These are phyloP conservation scores for Neosilurus hyrtlii DNA, from an alignment of 2,797 vertebrate genomes.

Conservation along the genomic window DNA sequence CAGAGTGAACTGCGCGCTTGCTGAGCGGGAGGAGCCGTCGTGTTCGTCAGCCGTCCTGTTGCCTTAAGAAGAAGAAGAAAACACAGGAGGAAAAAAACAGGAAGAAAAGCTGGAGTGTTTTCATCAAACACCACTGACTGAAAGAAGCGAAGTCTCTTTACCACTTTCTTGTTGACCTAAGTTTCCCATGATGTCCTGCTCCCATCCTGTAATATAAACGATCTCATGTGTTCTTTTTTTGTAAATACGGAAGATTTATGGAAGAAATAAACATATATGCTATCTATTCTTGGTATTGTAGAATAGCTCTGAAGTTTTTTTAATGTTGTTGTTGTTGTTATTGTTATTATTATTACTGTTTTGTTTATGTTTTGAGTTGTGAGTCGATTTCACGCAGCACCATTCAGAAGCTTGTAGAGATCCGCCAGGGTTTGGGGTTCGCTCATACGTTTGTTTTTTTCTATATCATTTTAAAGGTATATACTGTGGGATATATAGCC, in stretches of 20 bases:
- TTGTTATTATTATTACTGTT: background rate
- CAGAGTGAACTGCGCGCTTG: background rate
- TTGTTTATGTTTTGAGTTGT: background rate
- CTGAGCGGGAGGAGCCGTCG: background rate
- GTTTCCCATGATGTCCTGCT: constrained; percentile 4
- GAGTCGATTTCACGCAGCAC: background rate
- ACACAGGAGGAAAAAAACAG: background rate
- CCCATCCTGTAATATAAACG: constrained; percentile 18
- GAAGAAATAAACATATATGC: constrained; percentile 61
- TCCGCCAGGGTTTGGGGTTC: background rate
- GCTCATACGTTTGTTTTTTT: background rate
- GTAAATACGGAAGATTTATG: constrained; percentile 54
- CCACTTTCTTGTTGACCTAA: constrained; percentile 43
- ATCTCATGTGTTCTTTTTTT: constrained; percentile 27
- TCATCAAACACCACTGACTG: constrained; percentile 33
- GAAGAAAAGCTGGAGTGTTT: constrained; percentile 27
- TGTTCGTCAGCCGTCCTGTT: constrained; percentile 42
- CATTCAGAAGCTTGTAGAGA: background rate
- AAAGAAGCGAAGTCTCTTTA: constrained; percentile 39
- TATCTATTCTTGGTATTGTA: constrained; percentile 60
- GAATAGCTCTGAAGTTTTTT: constrained; percentile 27
- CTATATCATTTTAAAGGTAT: background rate
- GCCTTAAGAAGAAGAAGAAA: constrained; percentile 44
- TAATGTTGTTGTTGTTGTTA: background rate
- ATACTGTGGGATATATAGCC: background rate